Percentiles rank a stretch among this genome's conserved stretches.
Conservation (phyloP, 1,140 invertebrate species). For the Aphis gossypii region DNA sequence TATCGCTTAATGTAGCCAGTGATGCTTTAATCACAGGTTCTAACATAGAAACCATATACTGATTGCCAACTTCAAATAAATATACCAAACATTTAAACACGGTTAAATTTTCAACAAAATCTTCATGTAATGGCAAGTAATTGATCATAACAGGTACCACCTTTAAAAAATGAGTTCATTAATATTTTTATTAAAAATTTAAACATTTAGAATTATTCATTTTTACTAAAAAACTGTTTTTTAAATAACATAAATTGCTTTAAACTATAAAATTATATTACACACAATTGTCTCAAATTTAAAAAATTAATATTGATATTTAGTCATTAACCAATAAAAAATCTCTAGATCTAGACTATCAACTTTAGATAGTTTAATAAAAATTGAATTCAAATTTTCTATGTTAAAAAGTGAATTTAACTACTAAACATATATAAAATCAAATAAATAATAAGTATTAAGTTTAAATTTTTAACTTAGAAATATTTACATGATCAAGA, state of each 20-base stretch:
- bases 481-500: slow-evolving; percentile 68
- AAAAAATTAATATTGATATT: not conserved
- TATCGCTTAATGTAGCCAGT: slow-evolving; percentile 53
- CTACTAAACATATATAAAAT: not conserved
- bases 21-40: slow-evolving; percentile 66
- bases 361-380: not conserved
- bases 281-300: not conserved
- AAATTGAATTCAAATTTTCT: not conserved
- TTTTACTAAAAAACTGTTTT: not conserved
- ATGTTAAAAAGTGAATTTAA: not conserved
- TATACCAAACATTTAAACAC: slow-evolving; percentile 73
- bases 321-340: not conserved
- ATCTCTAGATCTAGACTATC: not conserved
- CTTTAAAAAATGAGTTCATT: slow-evolving; percentile 61
- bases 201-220: not conserved
- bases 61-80: slow-evolving; percentile 70
- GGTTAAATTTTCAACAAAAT: slow-evolving; percentile 77
- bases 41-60: slow-evolving; percentile 65
- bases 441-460: not conserved
- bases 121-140: slow-evolving; percentile 77
- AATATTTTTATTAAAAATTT: not conserved
- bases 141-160: slow-evolving; percentile 77
- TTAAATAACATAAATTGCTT: not conserved
- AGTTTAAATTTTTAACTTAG: not conserved
- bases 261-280: not conserved